Evolutionary conservation across 2,113 vertebrate genomes (phyloP).

Genomic region (Misgurnus mizolepis): DNA sequence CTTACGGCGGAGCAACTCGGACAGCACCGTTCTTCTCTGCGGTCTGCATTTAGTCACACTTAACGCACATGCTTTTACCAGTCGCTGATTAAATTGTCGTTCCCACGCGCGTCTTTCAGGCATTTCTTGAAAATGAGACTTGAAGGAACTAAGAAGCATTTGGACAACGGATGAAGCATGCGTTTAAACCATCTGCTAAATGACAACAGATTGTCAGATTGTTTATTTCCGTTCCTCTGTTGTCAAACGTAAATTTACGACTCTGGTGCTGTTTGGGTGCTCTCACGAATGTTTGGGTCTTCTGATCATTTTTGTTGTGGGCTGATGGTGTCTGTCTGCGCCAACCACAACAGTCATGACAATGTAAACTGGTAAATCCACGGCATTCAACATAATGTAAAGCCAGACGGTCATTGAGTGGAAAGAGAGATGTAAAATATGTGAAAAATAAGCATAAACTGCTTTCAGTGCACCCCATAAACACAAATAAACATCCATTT

Average conservation of each 20-base stretch:
- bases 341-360: no score
- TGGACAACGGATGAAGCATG: background rate
- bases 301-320: background rate
- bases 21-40: background rate
- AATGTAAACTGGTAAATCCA: no score
- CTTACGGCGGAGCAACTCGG: background rate
- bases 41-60: background rate
- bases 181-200: background rate
- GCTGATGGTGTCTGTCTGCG: no score
- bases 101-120: background rate
- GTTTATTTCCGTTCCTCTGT: background rate
- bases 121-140: constrained; percentile 12
- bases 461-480: no score
- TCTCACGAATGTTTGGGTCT: background rate
- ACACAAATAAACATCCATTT: no score
- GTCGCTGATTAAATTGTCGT: constrained; percentile 5
- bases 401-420: no score
- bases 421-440: no score
- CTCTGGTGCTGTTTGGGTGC: constrained; percentile 10
- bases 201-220: background rate
- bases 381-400: no score
- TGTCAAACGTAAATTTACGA: background rate
- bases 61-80: constrained; percentile 18
- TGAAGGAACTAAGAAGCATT: background rate
- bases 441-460: no score